Conservation (phyloP, 2,113 vertebrate species). For the Hydrolagus affinis region DNA sequence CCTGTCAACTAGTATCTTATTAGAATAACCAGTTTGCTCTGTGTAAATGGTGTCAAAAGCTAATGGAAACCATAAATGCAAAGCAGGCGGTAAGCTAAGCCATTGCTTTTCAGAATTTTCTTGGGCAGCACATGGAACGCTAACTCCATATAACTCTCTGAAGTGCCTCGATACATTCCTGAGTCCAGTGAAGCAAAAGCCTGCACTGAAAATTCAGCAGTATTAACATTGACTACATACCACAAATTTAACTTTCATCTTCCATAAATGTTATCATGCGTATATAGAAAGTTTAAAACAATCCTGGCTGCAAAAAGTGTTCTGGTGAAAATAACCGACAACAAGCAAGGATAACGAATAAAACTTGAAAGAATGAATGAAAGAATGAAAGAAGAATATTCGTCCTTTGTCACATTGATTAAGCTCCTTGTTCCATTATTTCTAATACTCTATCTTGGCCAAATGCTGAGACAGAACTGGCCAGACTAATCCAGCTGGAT, state of each 20-base stretch:
- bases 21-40: no score
- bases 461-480: background rate
- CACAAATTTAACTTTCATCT: background rate
- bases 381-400: background rate
- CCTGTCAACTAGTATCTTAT: no score
- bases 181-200: no score
- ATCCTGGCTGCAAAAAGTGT: background rate
- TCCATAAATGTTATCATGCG: background rate
- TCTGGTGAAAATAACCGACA: background rate
- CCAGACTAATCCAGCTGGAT: background rate
- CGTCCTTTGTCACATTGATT: background rate
- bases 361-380: no score
- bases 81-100: no score
- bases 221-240: background rate
- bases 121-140: no score
- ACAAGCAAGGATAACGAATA: background rate
- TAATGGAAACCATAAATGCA: no score
- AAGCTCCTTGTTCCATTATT: background rate
- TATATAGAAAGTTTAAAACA: background rate
- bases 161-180: no score
- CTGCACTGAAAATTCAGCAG: no score
- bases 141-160: no score
- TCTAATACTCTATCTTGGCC: background rate
- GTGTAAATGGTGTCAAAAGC: no score
- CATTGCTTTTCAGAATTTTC: no score